These are phyloP conservation scores for Dinocampus coccinellae DNA, from an alignment of 2,888 invertebrate genomes.

Conservation along the genomic window DNA sequence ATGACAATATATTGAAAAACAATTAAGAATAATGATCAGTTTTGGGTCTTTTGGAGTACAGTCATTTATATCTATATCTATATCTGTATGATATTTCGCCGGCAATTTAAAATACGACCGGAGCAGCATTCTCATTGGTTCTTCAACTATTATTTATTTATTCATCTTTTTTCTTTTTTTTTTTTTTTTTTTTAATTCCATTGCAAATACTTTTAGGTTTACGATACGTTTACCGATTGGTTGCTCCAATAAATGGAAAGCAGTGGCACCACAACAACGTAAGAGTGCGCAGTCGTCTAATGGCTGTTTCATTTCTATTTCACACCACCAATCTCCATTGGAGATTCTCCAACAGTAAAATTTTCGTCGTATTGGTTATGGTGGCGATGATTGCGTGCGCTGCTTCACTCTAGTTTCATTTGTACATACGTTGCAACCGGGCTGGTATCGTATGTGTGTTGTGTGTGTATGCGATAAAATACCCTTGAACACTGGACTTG, in stretches of 20 bases:
- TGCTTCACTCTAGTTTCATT: not conserved
- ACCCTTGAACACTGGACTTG: not conserved
- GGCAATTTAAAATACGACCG: not conserved
- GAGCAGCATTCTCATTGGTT: not conserved
- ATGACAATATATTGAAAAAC: not conserved
- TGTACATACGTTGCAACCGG: not conserved
- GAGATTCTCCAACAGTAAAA: not conserved
- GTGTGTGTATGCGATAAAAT: not conserved
- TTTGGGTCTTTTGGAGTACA: not conserved
- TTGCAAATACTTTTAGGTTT: not conserved
- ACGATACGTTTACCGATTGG: not conserved
- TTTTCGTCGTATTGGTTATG: not conserved
- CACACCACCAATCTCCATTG: not conserved
- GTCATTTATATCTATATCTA: not conserved
- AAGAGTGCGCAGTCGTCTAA: not conserved
- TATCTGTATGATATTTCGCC: not conserved
- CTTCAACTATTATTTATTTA: not conserved
- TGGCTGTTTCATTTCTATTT: not conserved
- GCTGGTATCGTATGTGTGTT: not conserved
- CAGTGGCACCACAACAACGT: not conserved
- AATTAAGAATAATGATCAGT: not conserved
- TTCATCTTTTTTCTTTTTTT: not conserved
- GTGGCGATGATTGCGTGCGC: constrained; percentile 7
- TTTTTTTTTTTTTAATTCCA: not conserved
- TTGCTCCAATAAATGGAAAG: not conserved